Evolutionary conservation across 1,140 invertebrate genomes (phyloP).

Genomic region (Lamellibrachia luymesi): DNA sequence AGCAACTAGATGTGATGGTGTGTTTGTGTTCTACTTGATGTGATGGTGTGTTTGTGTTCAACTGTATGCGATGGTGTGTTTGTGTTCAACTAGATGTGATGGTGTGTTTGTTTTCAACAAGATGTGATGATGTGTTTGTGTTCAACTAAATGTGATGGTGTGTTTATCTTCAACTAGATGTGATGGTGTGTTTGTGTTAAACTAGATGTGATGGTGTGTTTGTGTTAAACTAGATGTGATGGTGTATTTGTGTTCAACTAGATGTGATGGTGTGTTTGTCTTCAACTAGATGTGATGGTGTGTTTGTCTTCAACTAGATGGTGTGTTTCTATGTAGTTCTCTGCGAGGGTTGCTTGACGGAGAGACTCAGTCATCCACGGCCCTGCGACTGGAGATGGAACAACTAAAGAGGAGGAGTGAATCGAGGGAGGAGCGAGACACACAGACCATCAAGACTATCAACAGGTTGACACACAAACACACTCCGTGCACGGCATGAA

Average conservation of each 20-base stretch:
- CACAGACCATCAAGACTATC: conserved; percentile 56
- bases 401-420: conserved; percentile 54
- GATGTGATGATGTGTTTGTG: not conserved
- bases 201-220: no score
- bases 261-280: conserved; percentile 1
- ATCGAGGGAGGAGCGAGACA: conserved; percentile 53
- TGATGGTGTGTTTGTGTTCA: no score
- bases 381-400: conserved; percentile 55
- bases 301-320: no score
- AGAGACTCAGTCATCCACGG: conserved; percentile 56
- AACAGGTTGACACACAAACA: conserved; percentile 48
- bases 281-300: not conserved
- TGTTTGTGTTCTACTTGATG: conserved; percentile 10
- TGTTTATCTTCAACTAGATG: no score
- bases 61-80: no score
- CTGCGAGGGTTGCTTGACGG: conserved; percentile 55
- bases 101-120: no score
- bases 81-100: no score
- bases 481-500: conserved; percentile 12
- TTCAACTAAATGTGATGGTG: not conserved
- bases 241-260: not conserved
- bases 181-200: no score
- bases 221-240: no score
- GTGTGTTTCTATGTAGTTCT: conserved; percentile 30
- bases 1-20: not conserved